phyloP scores from a whole-genome alignment of 2,888 invertebrate species.

The Brenthis daphne region DNA sequence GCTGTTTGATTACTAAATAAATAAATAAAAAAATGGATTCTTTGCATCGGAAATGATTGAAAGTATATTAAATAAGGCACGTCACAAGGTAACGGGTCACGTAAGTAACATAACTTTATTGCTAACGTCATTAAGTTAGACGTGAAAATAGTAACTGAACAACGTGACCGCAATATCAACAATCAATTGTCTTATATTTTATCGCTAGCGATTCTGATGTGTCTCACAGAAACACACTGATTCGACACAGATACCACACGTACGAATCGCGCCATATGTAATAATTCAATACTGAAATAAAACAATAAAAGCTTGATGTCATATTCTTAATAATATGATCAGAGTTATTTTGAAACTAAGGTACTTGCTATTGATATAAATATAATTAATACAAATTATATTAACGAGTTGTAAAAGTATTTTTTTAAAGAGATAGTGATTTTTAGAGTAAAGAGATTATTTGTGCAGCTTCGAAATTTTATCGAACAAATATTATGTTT shows the following conservation, averaged over 20 bases:
- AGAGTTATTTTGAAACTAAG: no score
- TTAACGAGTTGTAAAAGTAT: no score
- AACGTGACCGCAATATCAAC: constrained; percentile 79
- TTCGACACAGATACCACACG: constrained; percentile 46
- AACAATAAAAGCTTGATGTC: neutral
- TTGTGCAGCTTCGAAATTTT: no score
- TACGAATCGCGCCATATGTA: constrained; percentile 27
- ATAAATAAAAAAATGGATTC: constrained; percentile 24
- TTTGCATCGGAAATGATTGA: constrained; percentile 27
- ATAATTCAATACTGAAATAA: constrained; percentile 18
- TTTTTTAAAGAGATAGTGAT: no score
- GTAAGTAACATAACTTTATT: constrained; percentile 76
- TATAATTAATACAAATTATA: no score
- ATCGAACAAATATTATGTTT: no score
- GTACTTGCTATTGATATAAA: no score
- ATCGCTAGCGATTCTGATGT: constrained; percentile 57
- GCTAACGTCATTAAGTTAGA: constrained; percentile 79
- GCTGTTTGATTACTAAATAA: no score
- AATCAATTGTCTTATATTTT: constrained; percentile 77
- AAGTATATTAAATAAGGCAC: constrained; percentile 42
- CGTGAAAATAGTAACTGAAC: constrained; percentile 80
- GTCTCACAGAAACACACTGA: constrained; percentile 56
- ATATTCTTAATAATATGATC: neutral
- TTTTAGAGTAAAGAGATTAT: no score
- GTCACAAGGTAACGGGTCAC: constrained; percentile 67